Evolutionary conservation across 2,797 vertebrate genomes (phyloP).

Genomic region (Strix occidentalis): DNA sequence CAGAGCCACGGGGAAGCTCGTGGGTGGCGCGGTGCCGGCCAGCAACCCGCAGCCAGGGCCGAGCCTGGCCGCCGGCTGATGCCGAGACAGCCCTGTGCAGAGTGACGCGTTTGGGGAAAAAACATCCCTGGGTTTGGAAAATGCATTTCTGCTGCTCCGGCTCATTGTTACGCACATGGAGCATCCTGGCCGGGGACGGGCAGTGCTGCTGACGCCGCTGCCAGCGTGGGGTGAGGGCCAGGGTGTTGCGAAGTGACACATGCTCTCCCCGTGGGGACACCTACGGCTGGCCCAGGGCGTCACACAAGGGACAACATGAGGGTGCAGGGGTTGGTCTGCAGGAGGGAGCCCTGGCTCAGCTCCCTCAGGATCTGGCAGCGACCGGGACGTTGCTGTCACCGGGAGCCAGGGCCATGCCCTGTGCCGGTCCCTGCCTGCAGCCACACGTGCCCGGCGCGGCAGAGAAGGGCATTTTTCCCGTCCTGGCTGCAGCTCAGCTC

Average conservation of each 20-base stretch:
- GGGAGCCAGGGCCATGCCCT: not conserved
- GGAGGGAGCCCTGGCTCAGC: not conserved
- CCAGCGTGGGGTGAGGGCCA: accelerated
- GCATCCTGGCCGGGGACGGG: no score
- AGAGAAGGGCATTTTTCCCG: not conserved
- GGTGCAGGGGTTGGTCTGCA: not conserved
- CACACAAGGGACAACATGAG: not conserved
- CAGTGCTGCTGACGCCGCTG: not conserved
- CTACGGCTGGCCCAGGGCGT: no score
- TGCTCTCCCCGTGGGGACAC: not conserved
- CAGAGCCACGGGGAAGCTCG: not conserved
- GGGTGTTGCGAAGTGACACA: not conserved
- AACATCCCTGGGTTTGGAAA: not conserved
- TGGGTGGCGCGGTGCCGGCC: not conserved
- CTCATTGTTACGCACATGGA: not conserved
- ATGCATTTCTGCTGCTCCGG: not conserved
- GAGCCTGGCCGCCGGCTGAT: no score
- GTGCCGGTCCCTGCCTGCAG: not conserved
- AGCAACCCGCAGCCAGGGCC: not conserved
- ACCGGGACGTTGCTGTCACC: not conserved
- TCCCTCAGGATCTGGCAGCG: not conserved
- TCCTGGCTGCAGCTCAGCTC: not conserved
- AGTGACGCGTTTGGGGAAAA: not conserved
- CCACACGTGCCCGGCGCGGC: not conserved
- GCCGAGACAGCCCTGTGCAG: no score